Conservation (phyloP, 2,888 invertebrate genomes). For the Drosophila pseudotakahashii region DNA sequence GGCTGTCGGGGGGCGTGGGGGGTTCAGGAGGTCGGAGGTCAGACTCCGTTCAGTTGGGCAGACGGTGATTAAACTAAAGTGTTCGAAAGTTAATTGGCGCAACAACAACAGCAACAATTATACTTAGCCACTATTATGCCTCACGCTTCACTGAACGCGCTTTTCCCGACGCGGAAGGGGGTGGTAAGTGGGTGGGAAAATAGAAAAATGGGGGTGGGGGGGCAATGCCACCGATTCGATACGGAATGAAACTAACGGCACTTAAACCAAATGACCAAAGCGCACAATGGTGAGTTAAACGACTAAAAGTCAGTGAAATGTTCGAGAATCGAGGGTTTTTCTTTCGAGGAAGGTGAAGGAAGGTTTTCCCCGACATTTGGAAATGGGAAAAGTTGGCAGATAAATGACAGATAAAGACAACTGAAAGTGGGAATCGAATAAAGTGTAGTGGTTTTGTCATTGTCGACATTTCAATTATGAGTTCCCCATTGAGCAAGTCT, state of each 20-base stretch:
- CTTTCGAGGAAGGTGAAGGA: background rate
- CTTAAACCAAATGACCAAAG: constrained; percentile 54
- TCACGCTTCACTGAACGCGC: constrained; percentile 59
- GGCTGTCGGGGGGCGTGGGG: background rate
- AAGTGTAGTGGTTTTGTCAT: constrained; percentile 9
- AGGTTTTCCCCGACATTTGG: constrained; percentile 9
- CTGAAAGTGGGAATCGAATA: constrained; percentile 16
- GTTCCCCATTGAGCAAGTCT: background rate
- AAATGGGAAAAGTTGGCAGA: constrained; percentile 30
- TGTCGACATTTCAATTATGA: constrained; percentile 21
- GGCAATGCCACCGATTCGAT: constrained; percentile 47
- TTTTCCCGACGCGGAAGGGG: constrained; percentile 1
- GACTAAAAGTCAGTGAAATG: constrained; percentile 31
- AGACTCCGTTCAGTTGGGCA: constrained; percentile 53
- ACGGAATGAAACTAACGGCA: constrained; percentile 58
- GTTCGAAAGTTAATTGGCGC: constrained; percentile 75
- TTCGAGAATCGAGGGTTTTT: background rate
- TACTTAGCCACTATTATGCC: constrained; percentile 66
- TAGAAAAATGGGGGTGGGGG: background rate
- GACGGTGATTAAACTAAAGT: constrained; percentile 73
- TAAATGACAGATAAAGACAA: constrained; percentile 39
- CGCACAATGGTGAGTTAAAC: constrained; percentile 54
- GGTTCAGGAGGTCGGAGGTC: constrained; percentile 20
- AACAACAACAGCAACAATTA: constrained; percentile 53
- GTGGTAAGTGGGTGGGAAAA: background rate